phyloP scores from a whole-genome alignment of 2,113 vertebrate genomes.

The Brachirus orientalis region DNA sequence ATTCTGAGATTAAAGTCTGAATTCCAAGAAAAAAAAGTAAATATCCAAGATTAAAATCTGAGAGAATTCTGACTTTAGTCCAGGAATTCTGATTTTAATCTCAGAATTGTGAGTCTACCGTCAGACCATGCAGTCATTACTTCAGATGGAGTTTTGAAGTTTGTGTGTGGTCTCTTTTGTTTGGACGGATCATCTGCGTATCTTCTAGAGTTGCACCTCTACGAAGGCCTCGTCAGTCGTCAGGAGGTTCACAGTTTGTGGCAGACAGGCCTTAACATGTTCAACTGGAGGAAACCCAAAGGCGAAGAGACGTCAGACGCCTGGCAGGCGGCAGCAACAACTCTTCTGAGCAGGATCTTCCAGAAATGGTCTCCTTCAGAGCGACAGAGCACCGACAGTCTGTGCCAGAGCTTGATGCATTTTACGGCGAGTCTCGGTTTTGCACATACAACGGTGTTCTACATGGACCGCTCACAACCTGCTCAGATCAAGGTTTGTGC shows the following conservation, averaged over 20 bases:
- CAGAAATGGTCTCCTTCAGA: constrained; percentile 62
- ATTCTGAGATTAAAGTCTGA: no score
- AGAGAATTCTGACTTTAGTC: no score
- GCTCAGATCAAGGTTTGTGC: constrained; percentile 47
- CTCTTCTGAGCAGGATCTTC: constrained; percentile 66
- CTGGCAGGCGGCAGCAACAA: constrained; percentile 55
- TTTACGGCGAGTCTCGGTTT: accelerated
- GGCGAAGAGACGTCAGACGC: constrained; percentile 12
- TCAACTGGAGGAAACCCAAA: accelerated
- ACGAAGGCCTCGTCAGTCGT: constrained; percentile 64
- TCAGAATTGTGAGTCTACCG: no score
- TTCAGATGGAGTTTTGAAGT: no score
- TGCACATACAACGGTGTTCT: accelerated
- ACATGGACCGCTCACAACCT: accelerated
- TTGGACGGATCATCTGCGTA: constrained; percentile 3
- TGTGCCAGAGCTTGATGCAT: background rate
- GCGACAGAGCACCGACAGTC: constrained; percentile 10
- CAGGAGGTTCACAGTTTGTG: accelerated
- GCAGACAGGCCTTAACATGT: accelerated
- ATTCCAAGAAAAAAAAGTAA: no score
- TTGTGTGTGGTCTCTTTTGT: background rate
- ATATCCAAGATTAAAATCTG: no score
- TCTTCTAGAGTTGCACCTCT: constrained; percentile 69
- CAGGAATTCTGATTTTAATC: no score
- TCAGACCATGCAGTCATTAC: no score